A percentile compares a stretch with the other conserved stretches of the same genome.
Conservation (phyloP, 2,797 vertebrate genomes). For the Parauchenoglanis punctatus region DNA sequence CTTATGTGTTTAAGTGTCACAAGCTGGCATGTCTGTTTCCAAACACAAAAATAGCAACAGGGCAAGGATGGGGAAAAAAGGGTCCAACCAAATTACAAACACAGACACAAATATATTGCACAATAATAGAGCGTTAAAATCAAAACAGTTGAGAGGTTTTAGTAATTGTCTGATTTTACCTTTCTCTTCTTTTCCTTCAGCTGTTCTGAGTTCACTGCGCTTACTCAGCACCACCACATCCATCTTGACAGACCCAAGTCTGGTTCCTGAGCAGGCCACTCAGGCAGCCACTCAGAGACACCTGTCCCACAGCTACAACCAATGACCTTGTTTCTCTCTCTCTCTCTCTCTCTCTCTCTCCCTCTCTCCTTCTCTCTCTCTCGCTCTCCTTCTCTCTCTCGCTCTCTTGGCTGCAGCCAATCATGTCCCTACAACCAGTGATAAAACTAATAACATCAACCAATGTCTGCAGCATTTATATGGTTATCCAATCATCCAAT, state of each 20-base stretch:
- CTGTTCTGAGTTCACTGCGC: conserved; percentile 90
- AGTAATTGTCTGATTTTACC: background rate
- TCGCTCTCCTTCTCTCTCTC: too few relatives aligned
- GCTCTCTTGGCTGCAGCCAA: background rate
- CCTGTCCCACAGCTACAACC: conserved; percentile 50
- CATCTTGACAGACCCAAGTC: conserved; percentile 87
- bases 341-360: background rate
- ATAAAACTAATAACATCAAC: background rate
- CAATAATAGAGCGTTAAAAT: background rate
- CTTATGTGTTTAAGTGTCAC: background rate
- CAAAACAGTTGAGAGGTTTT: background rate
- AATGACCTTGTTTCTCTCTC: conserved; percentile 22
- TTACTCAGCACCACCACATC: conserved; percentile 91
- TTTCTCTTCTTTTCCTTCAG: conserved; percentile 64
- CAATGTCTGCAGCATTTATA: background rate
- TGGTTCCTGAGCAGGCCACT: conserved; percentile 88
- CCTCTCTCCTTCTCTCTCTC: background rate
- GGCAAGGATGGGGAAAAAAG: background rate
- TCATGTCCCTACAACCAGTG: background rate
- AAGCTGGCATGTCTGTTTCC: background rate
- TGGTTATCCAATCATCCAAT: background rate
- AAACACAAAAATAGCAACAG: background rate
- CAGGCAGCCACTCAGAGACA: conserved; percentile 77
- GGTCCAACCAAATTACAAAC: background rate
- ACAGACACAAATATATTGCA: background rate